These are phyloP conservation scores for Gymnodraco acuticeps DNA, from an alignment of 2,797 vertebrate species.

Conservation along the genomic window DNA sequence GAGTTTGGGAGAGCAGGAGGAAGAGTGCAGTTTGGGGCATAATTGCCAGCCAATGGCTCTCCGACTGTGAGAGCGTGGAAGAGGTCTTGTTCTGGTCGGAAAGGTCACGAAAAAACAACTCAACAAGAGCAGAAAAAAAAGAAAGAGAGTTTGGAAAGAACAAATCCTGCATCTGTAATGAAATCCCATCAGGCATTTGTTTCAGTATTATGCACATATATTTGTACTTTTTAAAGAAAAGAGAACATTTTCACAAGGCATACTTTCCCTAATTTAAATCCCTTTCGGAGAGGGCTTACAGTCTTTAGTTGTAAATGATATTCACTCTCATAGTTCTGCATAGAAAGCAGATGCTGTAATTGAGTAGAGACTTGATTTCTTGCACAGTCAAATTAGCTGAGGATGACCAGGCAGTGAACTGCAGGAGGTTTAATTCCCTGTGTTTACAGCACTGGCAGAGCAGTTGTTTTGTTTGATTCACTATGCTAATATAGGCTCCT, in stretches of 20 bases:
- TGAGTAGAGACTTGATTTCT: conserved; percentile 73
- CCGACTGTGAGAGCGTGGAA: conserved; percentile 49
- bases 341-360: conserved; percentile 75
- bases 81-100: conserved; percentile 56
- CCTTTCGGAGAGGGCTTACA: conserved; percentile 53
- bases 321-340: conserved; percentile 53
- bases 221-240: conserved; percentile 55
- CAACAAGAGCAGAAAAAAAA: conserved; percentile 26
- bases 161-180: conserved; percentile 66
- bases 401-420: conserved; percentile 81
- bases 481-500: conserved; percentile 78
- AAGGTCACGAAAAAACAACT: conserved; percentile 64
- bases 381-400: conserved; percentile 72
- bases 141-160: conserved; percentile 47
- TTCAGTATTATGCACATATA: conserved; percentile 64
- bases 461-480: conserved; percentile 81
- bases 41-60: conserved; percentile 66
- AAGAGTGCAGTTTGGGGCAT: conserved; percentile 65
- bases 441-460: conserved; percentile 79
- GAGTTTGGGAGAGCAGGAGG: conserved; percentile 52
- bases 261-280: conserved; percentile 57
- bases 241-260: conserved; percentile 45
- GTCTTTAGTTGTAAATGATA: conserved; percentile 53
- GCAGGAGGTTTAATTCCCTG: conserved; percentile 76
- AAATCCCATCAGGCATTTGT: conserved; percentile 64